Evolutionary conservation across 2,888 invertebrate genomes (phyloP), one percentile per base, ranked within the genome.

Genomic region (Spialia ferax): DNA sequence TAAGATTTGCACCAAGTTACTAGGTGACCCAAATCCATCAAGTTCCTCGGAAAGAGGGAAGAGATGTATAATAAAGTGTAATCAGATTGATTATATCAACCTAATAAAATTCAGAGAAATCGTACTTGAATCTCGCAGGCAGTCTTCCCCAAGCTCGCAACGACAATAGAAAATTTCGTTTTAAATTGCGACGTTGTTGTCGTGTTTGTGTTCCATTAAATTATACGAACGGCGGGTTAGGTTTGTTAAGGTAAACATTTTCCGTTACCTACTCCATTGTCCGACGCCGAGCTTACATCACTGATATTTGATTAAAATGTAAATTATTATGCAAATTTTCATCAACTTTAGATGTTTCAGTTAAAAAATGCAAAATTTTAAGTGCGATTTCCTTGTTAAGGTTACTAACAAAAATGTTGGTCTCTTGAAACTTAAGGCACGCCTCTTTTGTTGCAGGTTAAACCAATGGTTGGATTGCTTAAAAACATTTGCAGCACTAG

Each of bases 121-220:
- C 57, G 61, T 71, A 65, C 54, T 70, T 63, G 69, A 72, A 70
- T 64, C 57, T 63, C 68, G 66, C 67, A 69, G 66, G 64, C 64
- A 68, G 68, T 72, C 71, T 73, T 76, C 76, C 72, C 73, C 74
- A 73, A 76, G 74, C 74, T 78, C 70, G 75, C 78, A 72, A 75
- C 75, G 77, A 77, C 80, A 80, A 79, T 72, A 74, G 74, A 70
- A 77, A 82, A 82, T 81, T 83, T 83, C 75, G 80, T 82, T 85
- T 80, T 79, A 81, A 78, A 84, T 79, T 79, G 79, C 79, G 79
- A 80, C 75, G 80, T 80, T 84, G 82, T 42, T 42, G 80, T 84
- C 80, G 81, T 86, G 83, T 87, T 88, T 88, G 81, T 80, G 75
- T 85, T 83, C 80, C 82, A 84, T 87, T 85, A 83, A 86, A 87